phyloP scores from a whole-genome alignment of 1,140 invertebrate species.

The Apis cerana region DNA sequence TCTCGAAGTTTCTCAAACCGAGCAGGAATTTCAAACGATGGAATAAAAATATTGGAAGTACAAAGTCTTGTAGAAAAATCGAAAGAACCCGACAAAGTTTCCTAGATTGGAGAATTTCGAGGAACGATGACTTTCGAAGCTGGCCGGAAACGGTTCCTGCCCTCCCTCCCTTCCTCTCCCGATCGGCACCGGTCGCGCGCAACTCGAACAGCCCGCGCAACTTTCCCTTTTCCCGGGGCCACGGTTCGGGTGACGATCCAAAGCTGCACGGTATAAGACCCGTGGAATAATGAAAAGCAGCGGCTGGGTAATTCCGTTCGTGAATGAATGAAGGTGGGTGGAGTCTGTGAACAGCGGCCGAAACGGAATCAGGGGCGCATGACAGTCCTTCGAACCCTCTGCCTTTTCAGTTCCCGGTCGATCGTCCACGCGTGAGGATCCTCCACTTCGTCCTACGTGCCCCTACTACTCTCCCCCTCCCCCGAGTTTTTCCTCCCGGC shows the following conservation, averaged over 20 bases:
- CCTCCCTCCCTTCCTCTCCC: not conserved
- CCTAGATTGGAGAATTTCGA: not conserved
- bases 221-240: conserved; percentile 45
- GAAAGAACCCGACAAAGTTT: not conserved
- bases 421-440: conserved; percentile 58
- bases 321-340: conserved; percentile 64
- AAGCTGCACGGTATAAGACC: conserved; percentile 36
- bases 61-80: too few species aligned
- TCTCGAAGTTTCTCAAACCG: not conserved
- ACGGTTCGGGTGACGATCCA: conserved; percentile 14
- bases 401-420: conserved; percentile 66
- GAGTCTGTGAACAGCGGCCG: conserved; percentile 57
- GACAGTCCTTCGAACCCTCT: conserved; percentile 56
- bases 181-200: not conserved
- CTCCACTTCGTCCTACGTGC: conserved; percentile 13
- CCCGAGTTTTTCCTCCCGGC: not conserved
- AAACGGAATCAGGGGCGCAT: conserved; percentile 65
- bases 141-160: not conserved
- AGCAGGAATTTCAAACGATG: too few species aligned
- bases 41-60: too few species aligned
- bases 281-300: conserved; percentile 45
- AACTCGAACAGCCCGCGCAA: conserved; percentile 21
- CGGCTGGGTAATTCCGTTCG: conserved; percentile 51
- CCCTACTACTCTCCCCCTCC: not conserved
- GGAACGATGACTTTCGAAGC: not conserved